phyloP scores from a whole-genome alignment of 1,140 invertebrate species.

The Chironomus tepperi region DNA sequence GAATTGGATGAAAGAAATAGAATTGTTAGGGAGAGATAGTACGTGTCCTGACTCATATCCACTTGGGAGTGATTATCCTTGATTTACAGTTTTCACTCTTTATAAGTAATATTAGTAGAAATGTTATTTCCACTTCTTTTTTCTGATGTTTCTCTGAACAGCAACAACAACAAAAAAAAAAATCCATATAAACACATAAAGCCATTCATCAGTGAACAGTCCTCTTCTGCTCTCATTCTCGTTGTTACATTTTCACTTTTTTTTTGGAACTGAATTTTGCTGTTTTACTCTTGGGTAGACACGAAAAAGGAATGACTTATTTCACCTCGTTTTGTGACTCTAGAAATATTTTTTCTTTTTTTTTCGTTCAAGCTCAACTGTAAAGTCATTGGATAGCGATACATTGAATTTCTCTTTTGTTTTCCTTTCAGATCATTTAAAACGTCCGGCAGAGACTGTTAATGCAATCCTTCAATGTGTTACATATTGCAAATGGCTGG shows the following conservation, averaged over 20 bases:
- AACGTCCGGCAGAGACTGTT: background rate
- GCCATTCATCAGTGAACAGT: background rate
- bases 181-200: background rate
- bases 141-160: background rate
- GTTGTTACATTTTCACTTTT: background rate
- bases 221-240: background rate
- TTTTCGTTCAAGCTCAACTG: too few relatives aligned
- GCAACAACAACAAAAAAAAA: too few relatives aligned
- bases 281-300: background rate
- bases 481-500: background rate
- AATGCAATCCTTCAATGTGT: background rate
- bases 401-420: background rate
- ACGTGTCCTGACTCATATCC: slow-evolving; percentile 13
- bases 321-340: background rate
- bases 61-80: slow-evolving; percentile 17
- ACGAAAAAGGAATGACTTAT: background rate
- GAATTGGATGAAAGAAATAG: background rate
- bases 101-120: background rate
- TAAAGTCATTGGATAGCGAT: background rate
- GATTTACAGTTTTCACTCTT: slow-evolving; percentile 18
- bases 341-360: background rate
- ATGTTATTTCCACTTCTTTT: background rate
- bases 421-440: background rate
- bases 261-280: background rate
- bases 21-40: background rate